Base-by-base conservation (phyloP, 2,113 vertebrate species). In the Ondatra zibethicus region DNA sequence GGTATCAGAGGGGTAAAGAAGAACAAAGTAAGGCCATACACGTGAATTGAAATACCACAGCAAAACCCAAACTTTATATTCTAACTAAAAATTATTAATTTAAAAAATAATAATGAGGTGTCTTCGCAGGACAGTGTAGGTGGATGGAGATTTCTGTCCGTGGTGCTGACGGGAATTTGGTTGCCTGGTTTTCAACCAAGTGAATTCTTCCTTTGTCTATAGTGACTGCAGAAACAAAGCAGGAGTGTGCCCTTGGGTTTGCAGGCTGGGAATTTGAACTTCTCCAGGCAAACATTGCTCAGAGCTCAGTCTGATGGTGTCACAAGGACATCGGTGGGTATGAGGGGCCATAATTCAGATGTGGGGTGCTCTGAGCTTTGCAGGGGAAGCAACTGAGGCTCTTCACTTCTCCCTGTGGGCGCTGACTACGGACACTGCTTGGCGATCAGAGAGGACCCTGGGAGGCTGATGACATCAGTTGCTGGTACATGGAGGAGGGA, bases 191-290 rank as follows among this genome's bases (percentile, higher is more conserved):
- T 73, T 75, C 36, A 75, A 39, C 27, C 29, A 31, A 63, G 63
- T 6, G 9, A 39, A 65, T 76, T 80, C 90, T 72, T 93, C 52
- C 86, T 65, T 78, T 10, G 0, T 27, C n/a, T 84, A 70, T 63
- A 73, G 8, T 17, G 81, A 93, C 47, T 25, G 39, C 65, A 70
- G 27, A 93, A 94, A 91, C 17, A 11, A 84, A 96, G 96, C 77
- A 50, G 80, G 89, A n/a, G 89, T 80, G 94, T 96, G 97, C 97
- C 86, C 85, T 90, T 94, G 94, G 84, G 97, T 93, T 95, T 65
- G 17, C 14, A 68, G 36, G 36, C 27, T 45, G 91, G 89, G 73
- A 6, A 91, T 23, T 19, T 52, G 61, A 42, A 88, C 45, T 90
- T 76, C 70, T 88, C 96, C 92, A 39, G 2, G 82, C 61, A 86